Evolutionary conservation across 2,888 invertebrate species (phyloP).

Genomic region (Campoplex nolae): DNA sequence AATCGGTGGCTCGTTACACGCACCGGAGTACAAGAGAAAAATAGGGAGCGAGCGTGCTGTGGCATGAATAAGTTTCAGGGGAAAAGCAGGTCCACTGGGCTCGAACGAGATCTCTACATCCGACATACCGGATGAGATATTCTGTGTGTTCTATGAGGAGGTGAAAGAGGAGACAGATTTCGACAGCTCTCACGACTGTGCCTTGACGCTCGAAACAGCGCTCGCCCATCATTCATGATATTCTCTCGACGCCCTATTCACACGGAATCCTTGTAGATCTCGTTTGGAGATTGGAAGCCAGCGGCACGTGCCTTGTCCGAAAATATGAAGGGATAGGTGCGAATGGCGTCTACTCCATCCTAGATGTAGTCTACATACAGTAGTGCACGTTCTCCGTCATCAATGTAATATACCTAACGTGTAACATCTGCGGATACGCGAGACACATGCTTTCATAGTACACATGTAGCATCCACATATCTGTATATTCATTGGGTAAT

Average conservation of each 20-base stretch:
- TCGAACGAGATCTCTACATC: slow-evolving; percentile 30
- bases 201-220: slow-evolving; percentile 54
- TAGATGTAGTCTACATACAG: neutral
- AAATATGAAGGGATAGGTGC: slow-evolving; percentile 35
- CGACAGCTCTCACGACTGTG: slow-evolving; percentile 48
- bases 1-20: slow-evolving; percentile 56
- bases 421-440: slow-evolving; percentile 4
- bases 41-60: slow-evolving; percentile 49
- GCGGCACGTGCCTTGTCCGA: slow-evolving; percentile 57
- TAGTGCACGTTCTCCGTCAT: slow-evolving; percentile 24
- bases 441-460: slow-evolving; percentile 9
- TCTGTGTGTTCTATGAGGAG: slow-evolving; percentile 9
- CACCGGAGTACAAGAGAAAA: slow-evolving; percentile 46
- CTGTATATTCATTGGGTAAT: slow-evolving; percentile 28
- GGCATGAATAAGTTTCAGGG: slow-evolving; percentile 61
- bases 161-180: slow-evolving; percentile 53
- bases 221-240: slow-evolving; percentile 69
- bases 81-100: neutral
- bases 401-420: slow-evolving; percentile 21
- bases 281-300: slow-evolving; percentile 41
- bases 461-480: neutral
- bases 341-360: slow-evolving; percentile 1
- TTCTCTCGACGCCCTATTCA: slow-evolving; percentile 66
- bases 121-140: slow-evolving; percentile 52
- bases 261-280: slow-evolving; percentile 59